Conservation (phyloP, 2,113 vertebrate genomes). For the Ciconia maguari region DNA sequence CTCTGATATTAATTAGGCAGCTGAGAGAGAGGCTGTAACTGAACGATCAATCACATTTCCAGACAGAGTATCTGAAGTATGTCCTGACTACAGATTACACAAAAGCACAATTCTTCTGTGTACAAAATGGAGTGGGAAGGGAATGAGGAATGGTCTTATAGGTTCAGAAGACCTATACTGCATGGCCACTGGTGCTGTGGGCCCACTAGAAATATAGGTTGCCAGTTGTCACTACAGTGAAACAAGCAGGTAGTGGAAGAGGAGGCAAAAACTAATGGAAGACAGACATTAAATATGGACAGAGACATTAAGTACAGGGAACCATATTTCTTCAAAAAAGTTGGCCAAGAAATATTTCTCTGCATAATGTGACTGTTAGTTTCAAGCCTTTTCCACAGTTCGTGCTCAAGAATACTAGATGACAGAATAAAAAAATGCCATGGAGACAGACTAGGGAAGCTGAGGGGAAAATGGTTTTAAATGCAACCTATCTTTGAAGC, state of each 20-base stretch:
- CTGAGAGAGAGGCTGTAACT: neutral
- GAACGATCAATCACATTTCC: neutral
- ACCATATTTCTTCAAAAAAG: neutral
- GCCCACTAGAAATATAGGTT: neutral
- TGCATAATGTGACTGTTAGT: neutral
- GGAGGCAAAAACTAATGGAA: neutral
- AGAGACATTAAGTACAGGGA: neutral
- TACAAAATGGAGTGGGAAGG: neutral
- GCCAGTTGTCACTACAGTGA: neutral
- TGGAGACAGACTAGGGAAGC: neutral
- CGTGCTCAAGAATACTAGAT: neutral
- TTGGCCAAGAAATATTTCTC: neutral
- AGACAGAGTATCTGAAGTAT: neutral
- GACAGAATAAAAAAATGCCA: neutral
- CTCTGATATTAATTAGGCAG: neutral
- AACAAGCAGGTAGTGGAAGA: neutral
- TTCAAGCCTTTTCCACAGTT: neutral
- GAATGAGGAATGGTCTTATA: neutral
- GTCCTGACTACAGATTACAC: neutral
- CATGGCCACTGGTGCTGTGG: neutral
- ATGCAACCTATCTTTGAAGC: slow-evolving; percentile 22
- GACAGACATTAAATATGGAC: neutral
- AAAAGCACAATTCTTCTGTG: neutral
- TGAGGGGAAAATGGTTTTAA: neutral
- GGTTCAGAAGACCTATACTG: neutral